Conservation (phyloP, 1,140 invertebrate species). For the Pseudomyrmex cubaensis region DNA sequence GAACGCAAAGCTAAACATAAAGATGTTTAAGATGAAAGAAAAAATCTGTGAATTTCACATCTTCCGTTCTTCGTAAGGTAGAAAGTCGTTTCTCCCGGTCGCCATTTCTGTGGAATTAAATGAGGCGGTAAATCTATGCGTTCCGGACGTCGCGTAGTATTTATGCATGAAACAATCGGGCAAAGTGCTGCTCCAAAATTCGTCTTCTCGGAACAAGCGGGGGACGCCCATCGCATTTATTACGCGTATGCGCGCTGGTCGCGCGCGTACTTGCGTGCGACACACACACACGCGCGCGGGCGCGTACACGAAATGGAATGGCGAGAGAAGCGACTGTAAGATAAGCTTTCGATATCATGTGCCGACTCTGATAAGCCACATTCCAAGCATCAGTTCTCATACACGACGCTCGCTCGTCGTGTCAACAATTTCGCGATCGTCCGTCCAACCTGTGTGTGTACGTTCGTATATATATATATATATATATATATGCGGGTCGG, state of each 20-base stretch:
- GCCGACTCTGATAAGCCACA: conserved; percentile 75
- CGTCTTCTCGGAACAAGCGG: not conserved
- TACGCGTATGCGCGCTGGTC: not conserved
- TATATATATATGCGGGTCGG: not conserved
- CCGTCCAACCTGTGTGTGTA: not conserved
- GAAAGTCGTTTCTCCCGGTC: not conserved
- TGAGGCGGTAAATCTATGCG: conserved; percentile 3
- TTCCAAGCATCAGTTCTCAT: conserved; percentile 76
- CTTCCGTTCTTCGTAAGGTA: not conserved
- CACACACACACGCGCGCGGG: conserved; percentile 13
- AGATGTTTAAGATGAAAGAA: no score
- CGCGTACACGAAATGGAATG: not conserved
- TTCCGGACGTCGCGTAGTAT: conserved; percentile 9
- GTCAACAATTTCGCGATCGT: conserved; percentile 74
- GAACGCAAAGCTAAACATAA: no score
- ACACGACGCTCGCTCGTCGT: conserved; percentile 67
- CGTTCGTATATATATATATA: not conserved
- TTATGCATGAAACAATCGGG: conserved; percentile 44
- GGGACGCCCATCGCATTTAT: conserved; percentile 27
- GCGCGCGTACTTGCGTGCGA: not conserved
- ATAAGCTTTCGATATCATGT: conserved; percentile 82
- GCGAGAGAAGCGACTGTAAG: conserved; percentile 36
- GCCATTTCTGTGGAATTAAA: conserved; percentile 4
- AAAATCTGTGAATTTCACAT: not conserved
- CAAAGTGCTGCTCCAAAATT: conserved; percentile 22